Conservation (phyloP, 2,797 vertebrate species). For the Mus spretus region DNA sequence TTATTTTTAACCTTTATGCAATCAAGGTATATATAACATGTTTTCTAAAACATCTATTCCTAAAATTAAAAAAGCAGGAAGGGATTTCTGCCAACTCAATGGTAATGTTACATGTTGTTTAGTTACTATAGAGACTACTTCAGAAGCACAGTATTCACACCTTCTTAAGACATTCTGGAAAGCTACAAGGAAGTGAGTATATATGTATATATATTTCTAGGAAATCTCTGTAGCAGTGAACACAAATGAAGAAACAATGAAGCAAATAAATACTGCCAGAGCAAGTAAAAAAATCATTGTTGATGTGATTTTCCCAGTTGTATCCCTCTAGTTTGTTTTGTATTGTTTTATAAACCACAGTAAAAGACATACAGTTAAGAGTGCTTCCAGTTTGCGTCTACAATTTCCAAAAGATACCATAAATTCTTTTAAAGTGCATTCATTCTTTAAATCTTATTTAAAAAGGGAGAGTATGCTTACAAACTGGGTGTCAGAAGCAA, state of each 20-base stretch:
- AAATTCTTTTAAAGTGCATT: not conserved
- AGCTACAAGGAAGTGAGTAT: not conserved
- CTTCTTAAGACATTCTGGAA: not conserved
- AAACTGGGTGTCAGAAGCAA: not conserved
- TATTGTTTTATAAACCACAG: not conserved
- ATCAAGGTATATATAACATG: not conserved
- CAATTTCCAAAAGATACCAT: not conserved
- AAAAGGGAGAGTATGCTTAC: not conserved
- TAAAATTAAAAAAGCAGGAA: not conserved
- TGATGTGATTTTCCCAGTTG: not conserved
- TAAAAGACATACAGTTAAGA: not conserved
- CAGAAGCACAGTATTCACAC: not conserved
- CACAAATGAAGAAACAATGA: constrained; percentile 49
- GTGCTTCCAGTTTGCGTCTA: not conserved
- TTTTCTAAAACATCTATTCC: not conserved
- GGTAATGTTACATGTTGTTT: constrained; percentile 30
- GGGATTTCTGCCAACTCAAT: not conserved
- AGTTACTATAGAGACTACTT: not conserved
- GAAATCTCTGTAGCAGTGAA: constrained; percentile 25
- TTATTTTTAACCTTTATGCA: not conserved
- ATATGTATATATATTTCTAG: not conserved
- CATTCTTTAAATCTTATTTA: not conserved
- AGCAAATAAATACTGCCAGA: not conserved
- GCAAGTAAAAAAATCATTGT: not conserved
- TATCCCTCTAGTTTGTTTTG: not conserved